Evolutionary conservation across 2,888 invertebrate species (phyloP).

Genomic region (Ophraella communa): DNA sequence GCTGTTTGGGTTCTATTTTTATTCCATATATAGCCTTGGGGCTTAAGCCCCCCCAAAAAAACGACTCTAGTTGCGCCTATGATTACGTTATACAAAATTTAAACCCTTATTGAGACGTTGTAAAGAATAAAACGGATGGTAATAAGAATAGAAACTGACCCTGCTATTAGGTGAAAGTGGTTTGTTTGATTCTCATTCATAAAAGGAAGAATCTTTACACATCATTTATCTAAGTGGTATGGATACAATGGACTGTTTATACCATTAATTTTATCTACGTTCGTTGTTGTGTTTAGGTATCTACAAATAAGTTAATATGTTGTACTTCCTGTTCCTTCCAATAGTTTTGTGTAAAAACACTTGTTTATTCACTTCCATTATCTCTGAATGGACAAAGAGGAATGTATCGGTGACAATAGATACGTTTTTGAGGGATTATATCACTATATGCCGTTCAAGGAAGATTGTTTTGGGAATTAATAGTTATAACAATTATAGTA

Average conservation of each 20-base stretch:
- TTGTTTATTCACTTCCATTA: not conserved
- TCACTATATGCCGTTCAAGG: no score
- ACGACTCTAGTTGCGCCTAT: no score
- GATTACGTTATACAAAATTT: not conserved
- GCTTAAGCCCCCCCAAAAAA: no score
- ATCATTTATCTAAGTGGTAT: not conserved
- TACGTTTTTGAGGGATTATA: no score
- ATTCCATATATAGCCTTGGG: no score
- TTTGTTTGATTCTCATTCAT: slow-evolving; percentile 7
- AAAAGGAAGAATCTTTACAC: not conserved
- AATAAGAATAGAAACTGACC: slow-evolving; percentile 7
- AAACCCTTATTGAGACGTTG: not conserved
- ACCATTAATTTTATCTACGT: slow-evolving; percentile 18
- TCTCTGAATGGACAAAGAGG: not conserved
- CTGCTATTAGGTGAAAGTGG: slow-evolving; percentile 8
- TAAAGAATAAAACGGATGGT: not conserved
- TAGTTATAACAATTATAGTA: no score
- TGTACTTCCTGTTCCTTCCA: slow-evolving; percentile 27
- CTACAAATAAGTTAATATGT: slow-evolving; percentile 20
- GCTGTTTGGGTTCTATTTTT: no score
- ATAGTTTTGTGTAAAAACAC: slow-evolving; percentile 1
- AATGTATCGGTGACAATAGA: no score
- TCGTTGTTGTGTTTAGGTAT: not conserved
- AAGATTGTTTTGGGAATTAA: no score
- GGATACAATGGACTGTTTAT: slow-evolving; percentile 6